A percentile compares a stretch with the other conserved stretches of the same genome.
phyloP scores from a whole-genome alignment of 2,888 invertebrate species.

The Ennomos erosarius region DNA sequence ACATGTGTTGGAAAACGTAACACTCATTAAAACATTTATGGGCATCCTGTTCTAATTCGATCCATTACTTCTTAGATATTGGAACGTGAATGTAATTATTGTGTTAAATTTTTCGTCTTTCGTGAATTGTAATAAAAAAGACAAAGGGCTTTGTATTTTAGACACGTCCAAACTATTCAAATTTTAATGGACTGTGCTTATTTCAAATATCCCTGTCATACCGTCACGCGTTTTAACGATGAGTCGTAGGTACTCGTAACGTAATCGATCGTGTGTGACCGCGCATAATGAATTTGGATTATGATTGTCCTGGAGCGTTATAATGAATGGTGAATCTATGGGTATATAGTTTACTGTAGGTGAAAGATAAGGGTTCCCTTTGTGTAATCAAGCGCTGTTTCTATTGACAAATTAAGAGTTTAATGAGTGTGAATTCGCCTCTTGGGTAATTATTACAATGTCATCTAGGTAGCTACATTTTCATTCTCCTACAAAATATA shows the following conservation, averaged over 20 bases:
- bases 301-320: slow-evolving; percentile 38
- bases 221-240: slow-evolving; percentile 50
- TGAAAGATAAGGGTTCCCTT: slow-evolving; percentile 10
- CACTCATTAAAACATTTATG: not conserved
- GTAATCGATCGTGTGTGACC: slow-evolving; percentile 66
- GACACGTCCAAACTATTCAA: slow-evolving; percentile 36
- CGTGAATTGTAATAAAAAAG: not conserved
- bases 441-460: too few relatives aligned
- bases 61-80: not conserved
- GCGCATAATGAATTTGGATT: slow-evolving; percentile 72
- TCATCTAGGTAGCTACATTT: too few relatives aligned
- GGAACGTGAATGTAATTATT: too few relatives aligned
- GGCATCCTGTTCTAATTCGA: not conserved
- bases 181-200: slow-evolving; percentile 47
- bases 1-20: too few relatives aligned
- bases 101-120: not conserved
- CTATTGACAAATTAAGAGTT: too few relatives aligned
- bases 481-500: too few relatives aligned
- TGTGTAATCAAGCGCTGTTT: slow-evolving; percentile 1
- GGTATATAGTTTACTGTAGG: slow-evolving; percentile 7
- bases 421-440: too few relatives aligned
- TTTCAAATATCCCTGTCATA: slow-evolving; percentile 51
- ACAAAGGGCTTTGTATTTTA: slow-evolving; percentile 37
- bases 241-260: slow-evolving; percentile 57
- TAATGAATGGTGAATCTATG: slow-evolving; percentile 26